Evolutionary conservation across 2,797 vertebrate species (phyloP).

Genomic region (Sebastes kiyomatsui): DNA sequence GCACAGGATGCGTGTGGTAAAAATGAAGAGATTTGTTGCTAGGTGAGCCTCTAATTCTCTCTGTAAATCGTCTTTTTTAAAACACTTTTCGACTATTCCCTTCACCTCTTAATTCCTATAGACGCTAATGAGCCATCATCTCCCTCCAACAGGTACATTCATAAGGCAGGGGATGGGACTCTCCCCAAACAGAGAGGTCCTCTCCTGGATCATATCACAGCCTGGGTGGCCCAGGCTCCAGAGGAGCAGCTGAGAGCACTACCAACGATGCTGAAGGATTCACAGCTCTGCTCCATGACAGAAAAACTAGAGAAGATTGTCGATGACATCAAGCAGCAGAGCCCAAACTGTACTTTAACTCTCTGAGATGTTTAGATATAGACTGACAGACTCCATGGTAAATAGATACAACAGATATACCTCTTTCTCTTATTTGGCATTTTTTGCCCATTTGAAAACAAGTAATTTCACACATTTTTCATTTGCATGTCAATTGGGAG

Average conservation of each 20-base stretch:
- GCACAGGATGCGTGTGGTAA: slow-evolving; percentile 28
- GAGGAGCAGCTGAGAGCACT: slow-evolving; percentile 49
- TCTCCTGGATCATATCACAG: slow-evolving; percentile 35
- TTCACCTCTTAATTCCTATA: background rate
- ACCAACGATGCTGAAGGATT: slow-evolving; percentile 38
- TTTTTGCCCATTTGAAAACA: background rate
- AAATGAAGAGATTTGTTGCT: slow-evolving; percentile 51
- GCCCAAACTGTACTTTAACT: slow-evolving; percentile 22
- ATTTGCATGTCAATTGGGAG: background rate
- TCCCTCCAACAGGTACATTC: slow-evolving; percentile 25
- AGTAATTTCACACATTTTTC: background rate
- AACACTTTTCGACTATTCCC: background rate
- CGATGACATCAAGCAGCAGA: slow-evolving; percentile 13
- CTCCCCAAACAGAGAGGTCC: background rate
- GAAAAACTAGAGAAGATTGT: slow-evolving; percentile 45
- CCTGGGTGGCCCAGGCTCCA: slow-evolving; percentile 46
- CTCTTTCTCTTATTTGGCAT: background rate
- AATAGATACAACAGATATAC: background rate
- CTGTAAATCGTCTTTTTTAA: background rate
- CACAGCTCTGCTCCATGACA: slow-evolving; percentile 5
- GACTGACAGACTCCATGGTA: background rate
- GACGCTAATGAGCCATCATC: background rate
- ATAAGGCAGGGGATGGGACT: fast-evolving
- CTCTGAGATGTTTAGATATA: background rate
- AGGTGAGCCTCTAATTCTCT: slow-evolving; percentile 37